phyloP scores from a whole-genome alignment of 2,888 invertebrate genomes.

The Cheilosia grossa region DNA sequence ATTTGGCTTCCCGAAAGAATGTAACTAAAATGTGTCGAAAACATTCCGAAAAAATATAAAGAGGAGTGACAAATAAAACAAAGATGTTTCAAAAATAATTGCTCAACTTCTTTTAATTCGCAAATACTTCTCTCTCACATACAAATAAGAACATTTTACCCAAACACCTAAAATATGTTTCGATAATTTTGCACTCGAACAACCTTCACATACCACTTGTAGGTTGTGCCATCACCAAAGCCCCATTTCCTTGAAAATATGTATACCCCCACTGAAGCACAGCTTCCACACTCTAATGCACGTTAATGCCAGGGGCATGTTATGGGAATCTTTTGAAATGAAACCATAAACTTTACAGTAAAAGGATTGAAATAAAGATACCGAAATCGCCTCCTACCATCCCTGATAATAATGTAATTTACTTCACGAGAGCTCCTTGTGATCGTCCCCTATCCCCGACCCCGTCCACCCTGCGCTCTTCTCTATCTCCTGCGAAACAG shows the following conservation, averaged over 20 bases:
- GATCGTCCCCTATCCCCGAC: conserved; percentile 5
- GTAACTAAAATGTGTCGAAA: no score
- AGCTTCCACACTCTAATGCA: background rate
- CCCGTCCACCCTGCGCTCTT: background rate
- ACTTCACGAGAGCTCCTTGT: conserved; percentile 40
- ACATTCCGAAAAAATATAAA: no score
- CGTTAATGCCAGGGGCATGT: conserved; percentile 38
- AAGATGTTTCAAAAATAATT: no score
- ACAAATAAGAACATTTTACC: no score
- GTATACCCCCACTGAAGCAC: background rate
- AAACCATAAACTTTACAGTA: conserved; percentile 73
- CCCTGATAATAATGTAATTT: conserved; percentile 72
- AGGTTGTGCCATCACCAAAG: background rate
- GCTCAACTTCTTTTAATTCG: no score
- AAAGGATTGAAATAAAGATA: conserved; percentile 75
- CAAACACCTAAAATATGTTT: no score
- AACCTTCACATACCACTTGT: no score
- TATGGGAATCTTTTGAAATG: conserved; percentile 68
- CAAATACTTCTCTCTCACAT: no score
- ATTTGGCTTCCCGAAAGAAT: no score
- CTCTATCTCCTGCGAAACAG: conserved; percentile 14
- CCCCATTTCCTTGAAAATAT: background rate
- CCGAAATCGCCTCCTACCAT: conserved; percentile 40
- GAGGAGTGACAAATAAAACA: no score
- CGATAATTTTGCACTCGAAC: no score